Conservation (phyloP, 2,797 vertebrate genomes). For the Melanotaenia boesemani region DNA sequence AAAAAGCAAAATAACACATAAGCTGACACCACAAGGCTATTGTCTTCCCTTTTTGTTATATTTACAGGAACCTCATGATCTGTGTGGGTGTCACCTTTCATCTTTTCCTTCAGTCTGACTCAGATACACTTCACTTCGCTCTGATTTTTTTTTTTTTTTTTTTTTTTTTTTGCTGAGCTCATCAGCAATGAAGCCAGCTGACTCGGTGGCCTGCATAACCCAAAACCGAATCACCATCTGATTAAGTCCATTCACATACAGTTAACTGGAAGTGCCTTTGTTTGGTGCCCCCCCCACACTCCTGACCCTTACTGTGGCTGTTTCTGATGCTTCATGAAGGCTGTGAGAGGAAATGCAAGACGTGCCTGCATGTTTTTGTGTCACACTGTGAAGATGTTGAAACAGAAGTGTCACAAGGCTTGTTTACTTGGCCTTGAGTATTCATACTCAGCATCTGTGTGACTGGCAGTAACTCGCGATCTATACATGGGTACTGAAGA, state of each 20-base stretch:
- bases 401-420: slow-evolving; percentile 69
- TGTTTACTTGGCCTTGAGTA: slow-evolving; percentile 47
- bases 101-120: slow-evolving; percentile 45
- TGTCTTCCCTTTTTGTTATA: slow-evolving; percentile 34
- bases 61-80: slow-evolving; percentile 15
- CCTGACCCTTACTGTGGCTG: slow-evolving; percentile 49
- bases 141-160: slow-evolving; percentile 33
- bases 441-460: slow-evolving; percentile 39
- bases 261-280: slow-evolving; percentile 69
- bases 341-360: slow-evolving; percentile 41
- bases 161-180: slow-evolving; percentile 45
- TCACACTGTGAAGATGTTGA: slow-evolving; percentile 62
- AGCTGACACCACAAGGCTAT: slow-evolving; percentile 17
- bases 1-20: slow-evolving; percentile 27
- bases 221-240: slow-evolving; percentile 73
- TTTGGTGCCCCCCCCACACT: slow-evolving; percentile 31
- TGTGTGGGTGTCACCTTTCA: slow-evolving; percentile 17
- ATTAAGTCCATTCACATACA: slow-evolving; percentile 69
- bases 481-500: slow-evolving; percentile 52
- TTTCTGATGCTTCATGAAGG: slow-evolving; percentile 36
- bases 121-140: slow-evolving; percentile 6
- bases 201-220: slow-evolving; percentile 57
- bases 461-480: slow-evolving; percentile 64
- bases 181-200: slow-evolving; percentile 59
- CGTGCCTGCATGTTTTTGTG: slow-evolving; percentile 22